Evolutionary conservation across 1,140 invertebrate genomes (phyloP).

Genomic region (Neocloeon triangulifer): DNA sequence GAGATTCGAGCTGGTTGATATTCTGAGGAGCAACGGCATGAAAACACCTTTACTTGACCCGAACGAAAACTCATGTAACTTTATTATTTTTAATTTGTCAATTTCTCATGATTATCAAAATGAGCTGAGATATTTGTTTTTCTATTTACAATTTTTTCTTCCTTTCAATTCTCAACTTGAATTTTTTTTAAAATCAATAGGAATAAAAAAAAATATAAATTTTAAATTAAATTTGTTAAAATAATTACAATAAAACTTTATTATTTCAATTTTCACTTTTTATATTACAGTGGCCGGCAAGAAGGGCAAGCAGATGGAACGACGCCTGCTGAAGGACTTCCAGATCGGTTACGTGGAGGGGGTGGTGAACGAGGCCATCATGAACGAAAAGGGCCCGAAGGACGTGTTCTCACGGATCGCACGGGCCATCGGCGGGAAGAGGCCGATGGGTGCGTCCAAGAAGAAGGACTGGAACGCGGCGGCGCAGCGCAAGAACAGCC

Average conservation of each 20-base stretch:
- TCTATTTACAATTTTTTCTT: no score
- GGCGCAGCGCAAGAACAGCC: conserved; percentile 41
- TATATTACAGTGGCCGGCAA: conserved; percentile 62
- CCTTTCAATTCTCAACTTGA: no score
- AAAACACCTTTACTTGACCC: conserved; percentile 42
- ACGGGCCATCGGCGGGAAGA: conserved; percentile 39
- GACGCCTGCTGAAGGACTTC: conserved; percentile 69
- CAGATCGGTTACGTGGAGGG: conserved; percentile 69
- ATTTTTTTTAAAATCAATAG: no score
- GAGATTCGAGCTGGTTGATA: conserved; percentile 70
- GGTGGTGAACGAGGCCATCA: conserved; percentile 45
- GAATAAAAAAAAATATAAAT: no score
- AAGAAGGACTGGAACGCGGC: conserved; percentile 67
- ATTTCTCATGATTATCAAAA: no score
- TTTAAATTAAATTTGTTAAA: no score
- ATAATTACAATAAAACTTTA: no score
- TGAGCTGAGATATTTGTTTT: no score
- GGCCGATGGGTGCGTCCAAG: conserved; percentile 15
- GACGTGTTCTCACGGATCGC: conserved; percentile 62
- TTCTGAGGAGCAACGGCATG: conserved; percentile 62
- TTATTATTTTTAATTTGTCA: no score
- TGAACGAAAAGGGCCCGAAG: conserved; percentile 31
- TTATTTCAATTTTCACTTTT: no score
- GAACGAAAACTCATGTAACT: conserved; percentile 28
- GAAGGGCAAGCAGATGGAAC: conserved; percentile 63